Percentiles rank a stretch among this genome's conserved stretches.
Evolutionary conservation across 2,797 vertebrate genomes (phyloP).

Genomic region (Notolabrus celidotus): DNA sequence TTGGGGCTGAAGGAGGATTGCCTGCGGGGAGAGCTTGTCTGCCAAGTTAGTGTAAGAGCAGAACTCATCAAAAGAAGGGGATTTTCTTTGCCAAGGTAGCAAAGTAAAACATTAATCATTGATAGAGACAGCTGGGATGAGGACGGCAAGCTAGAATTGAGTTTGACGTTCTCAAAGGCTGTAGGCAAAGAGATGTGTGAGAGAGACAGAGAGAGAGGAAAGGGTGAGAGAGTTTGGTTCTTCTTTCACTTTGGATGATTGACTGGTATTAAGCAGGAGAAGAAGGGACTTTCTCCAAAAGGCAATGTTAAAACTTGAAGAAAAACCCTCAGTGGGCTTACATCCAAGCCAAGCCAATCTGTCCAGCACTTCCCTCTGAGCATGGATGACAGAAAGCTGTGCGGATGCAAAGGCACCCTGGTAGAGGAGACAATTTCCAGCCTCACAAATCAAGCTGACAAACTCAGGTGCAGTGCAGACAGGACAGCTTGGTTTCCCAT

Average conservation of each 20-base stretch:
- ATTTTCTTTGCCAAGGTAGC: conserved; percentile 61
- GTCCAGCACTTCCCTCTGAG: conserved; percentile 44
- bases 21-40: conserved; percentile 30
- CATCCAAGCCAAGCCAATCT: conserved; percentile 63
- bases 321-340: conserved; percentile 48
- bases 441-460: conserved; percentile 18
- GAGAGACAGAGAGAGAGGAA: conserved; percentile 25
- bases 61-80: conserved; percentile 61
- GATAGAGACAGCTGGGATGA: conserved; percentile 74
- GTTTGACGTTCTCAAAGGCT: conserved; percentile 58
- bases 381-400: conserved; percentile 21
- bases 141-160: conserved; percentile 56
- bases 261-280: conserved; percentile 52
- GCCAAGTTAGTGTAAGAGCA: conserved; percentile 43
- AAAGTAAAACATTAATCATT: conserved; percentile 69
- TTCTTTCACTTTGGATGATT: conserved; percentile 56
- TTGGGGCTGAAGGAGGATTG: conserved; percentile 29
- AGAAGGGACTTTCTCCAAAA: conserved; percentile 52
- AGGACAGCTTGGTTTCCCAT: conserved; percentile 16
- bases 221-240: conserved; percentile 42
- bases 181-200: conserved; percentile 51
- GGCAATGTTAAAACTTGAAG: conserved; percentile 43
- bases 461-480: conserved; percentile 18
- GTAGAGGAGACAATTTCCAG: conserved; percentile 35
- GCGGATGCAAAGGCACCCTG: conserved; percentile 19